Evolutionary conservation across 2,797 vertebrate species (phyloP).

Genomic region (Sardinella longiceps): DNA sequence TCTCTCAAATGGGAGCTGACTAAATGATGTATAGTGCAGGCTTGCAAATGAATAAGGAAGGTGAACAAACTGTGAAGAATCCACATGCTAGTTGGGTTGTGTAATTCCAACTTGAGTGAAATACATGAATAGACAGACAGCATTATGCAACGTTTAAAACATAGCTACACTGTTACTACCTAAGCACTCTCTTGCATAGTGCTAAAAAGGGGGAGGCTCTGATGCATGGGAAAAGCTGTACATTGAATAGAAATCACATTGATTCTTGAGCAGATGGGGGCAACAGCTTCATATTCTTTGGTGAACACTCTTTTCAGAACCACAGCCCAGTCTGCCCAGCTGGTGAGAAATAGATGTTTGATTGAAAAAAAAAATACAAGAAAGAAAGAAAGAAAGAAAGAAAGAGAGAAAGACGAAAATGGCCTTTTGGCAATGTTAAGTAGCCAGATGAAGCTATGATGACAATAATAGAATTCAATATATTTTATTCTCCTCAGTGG

Average conservation of each 20-base stretch:
- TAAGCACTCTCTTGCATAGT: neutral
- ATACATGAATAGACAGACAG: neutral
- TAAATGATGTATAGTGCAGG: neutral
- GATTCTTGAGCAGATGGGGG: neutral
- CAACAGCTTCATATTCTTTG: neutral
- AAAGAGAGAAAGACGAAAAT: neutral
- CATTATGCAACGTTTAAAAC: neutral
- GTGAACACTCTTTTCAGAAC: neutral
- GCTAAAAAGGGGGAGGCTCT: neutral
- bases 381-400: neutral
- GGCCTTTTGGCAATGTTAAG: conserved; percentile 50
- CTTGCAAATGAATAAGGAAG: neutral
- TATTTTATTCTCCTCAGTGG: conserved; percentile 78
- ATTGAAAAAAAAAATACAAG: neutral
- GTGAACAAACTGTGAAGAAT: neutral
- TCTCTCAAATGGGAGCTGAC: neutral
- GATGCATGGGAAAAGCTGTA: neutral
- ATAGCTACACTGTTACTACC: neutral
- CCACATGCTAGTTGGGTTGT: neutral
- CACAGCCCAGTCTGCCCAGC: conserved; percentile 1
- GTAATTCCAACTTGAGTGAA: neutral
- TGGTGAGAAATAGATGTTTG: neutral
- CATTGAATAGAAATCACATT: conserved; percentile 2
- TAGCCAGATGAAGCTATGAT: conserved; percentile 72
- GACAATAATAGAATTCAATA: conserved; percentile 82